Conservation (phyloP, 2,888 invertebrate genomes). For the Lasius platythorax region DNA sequence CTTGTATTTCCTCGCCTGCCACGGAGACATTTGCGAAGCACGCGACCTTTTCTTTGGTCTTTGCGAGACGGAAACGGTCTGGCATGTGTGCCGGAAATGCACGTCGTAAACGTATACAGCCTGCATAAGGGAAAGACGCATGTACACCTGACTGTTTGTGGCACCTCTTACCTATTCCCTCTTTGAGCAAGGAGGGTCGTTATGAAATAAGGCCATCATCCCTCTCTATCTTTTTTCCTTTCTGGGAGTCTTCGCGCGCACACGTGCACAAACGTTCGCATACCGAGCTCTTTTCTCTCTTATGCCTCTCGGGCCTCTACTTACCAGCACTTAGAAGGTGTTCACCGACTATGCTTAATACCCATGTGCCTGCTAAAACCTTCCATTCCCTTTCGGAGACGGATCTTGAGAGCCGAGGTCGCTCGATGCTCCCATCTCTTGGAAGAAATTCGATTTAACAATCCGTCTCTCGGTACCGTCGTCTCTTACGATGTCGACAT, state of each 20-base stretch:
- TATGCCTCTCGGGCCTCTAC: conserved; percentile 58
- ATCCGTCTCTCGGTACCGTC: conserved; percentile 50
- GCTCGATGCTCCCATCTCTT: conserved; percentile 47
- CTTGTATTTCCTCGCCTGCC: conserved; percentile 49
- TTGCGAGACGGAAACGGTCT: conserved; percentile 46
- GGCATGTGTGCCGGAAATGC: conserved; percentile 17
- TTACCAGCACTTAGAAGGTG: conserved; percentile 68
- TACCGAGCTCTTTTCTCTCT: conserved; percentile 58
- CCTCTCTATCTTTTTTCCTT: neutral
- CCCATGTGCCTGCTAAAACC: conserved; percentile 56
- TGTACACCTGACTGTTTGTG: conserved; percentile 59
- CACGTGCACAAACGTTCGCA: conserved; percentile 47
- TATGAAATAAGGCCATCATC: conserved; percentile 63
- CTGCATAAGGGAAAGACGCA: conserved; percentile 3
- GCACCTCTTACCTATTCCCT: conserved; percentile 58
- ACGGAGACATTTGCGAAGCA: conserved; percentile 55
- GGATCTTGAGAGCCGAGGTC: conserved; percentile 49
- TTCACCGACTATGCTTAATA: conserved; percentile 63
- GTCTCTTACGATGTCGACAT: conserved; percentile 41
- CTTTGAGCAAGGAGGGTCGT: conserved; percentile 66
- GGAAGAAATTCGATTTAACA: conserved; percentile 65
- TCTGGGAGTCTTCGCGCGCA: conserved; percentile 35
- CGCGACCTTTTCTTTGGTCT: conserved; percentile 58
- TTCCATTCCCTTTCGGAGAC: conserved; percentile 59
- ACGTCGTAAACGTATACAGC: conserved; percentile 31